phyloP scores from a whole-genome alignment of 2,113 vertebrate genomes.

The Rhinogobius similis region DNA sequence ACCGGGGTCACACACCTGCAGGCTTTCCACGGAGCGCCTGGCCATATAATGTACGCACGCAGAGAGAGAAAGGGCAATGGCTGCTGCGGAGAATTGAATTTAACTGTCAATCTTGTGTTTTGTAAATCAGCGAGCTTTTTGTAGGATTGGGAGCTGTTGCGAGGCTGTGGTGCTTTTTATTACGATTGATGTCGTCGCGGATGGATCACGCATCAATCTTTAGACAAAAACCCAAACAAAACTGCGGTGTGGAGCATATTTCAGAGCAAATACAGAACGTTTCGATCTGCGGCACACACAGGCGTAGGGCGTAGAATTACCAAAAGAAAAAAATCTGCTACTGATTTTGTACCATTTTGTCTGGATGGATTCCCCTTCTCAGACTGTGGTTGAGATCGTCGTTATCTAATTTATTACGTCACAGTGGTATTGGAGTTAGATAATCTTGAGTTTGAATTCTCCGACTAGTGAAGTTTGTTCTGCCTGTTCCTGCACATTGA shows the following conservation, averaged over 20 bases:
- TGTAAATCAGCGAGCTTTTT: neutral
- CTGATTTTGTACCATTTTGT: no score
- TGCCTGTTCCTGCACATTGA: no score
- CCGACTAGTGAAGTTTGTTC: no score
- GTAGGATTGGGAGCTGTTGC: neutral
- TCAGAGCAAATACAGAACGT: neutral
- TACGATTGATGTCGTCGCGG: neutral
- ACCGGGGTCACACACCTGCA: conserved; percentile 19
- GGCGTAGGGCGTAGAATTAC: no score
- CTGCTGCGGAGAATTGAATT: neutral
- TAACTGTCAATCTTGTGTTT: neutral
- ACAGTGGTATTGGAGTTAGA: no score
- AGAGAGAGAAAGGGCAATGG: neutral
- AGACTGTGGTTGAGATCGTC: no score
- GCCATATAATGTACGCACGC: neutral
- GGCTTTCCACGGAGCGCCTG: conserved; percentile 9
- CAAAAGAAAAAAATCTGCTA: no score
- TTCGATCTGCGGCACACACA: neutral
- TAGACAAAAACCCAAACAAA: neutral
- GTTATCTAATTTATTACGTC: no score
- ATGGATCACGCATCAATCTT: neutral
- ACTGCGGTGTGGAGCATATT: neutral
- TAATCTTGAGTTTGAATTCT: no score
- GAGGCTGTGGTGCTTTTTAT: neutral
- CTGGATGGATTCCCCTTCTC: no score